These are phyloP conservation scores for Drosophila prosaltans DNA, from an alignment of 1,140 invertebrate genomes.

Conservation along the genomic window DNA sequence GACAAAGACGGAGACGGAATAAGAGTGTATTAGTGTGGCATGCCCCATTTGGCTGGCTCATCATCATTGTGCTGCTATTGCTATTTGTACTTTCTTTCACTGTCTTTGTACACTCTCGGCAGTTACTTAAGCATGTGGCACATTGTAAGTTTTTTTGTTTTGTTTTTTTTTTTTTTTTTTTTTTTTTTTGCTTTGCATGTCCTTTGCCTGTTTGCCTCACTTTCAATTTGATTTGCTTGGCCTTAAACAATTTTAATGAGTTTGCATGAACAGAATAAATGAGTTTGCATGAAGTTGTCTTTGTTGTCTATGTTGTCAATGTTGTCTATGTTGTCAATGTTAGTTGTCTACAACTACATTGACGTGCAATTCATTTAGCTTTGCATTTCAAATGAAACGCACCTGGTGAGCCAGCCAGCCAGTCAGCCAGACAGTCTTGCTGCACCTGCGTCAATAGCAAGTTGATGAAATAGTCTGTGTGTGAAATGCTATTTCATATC, in stretches of 20 bases:
- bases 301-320: slow-evolving; percentile 45
- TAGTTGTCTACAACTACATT: slow-evolving; percentile 63
- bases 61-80: slow-evolving; percentile 2
- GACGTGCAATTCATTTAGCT: slow-evolving; percentile 75
- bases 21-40: slow-evolving; percentile 43
- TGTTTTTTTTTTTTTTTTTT: background rate
- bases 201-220: slow-evolving; percentile 39
- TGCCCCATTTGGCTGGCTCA: slow-evolving; percentile 56
- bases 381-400: slow-evolving; percentile 65
- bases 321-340: slow-evolving; percentile 46
- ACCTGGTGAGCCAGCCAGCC: slow-evolving; percentile 32
- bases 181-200: slow-evolving; percentile 22
- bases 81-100: slow-evolving; percentile 29
- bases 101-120: slow-evolving; percentile 17
- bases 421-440: background rate
- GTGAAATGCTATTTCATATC: slow-evolving; percentile 8
- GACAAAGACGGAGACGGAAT: background rate
- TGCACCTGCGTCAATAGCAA: background rate
- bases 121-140: slow-evolving; percentile 53
- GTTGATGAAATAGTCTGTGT: slow-evolving; percentile 9
- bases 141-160: slow-evolving; percentile 22
- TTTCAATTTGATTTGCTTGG: slow-evolving; percentile 63
- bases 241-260: slow-evolving; percentile 74
- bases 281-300: slow-evolving; percentile 62
- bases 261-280: slow-evolving; percentile 69